Percentiles rank a stretch among this genome's conserved stretches.
Conservation (phyloP, 2,113 vertebrate genomes). For the Okapia johnstoni region DNA sequence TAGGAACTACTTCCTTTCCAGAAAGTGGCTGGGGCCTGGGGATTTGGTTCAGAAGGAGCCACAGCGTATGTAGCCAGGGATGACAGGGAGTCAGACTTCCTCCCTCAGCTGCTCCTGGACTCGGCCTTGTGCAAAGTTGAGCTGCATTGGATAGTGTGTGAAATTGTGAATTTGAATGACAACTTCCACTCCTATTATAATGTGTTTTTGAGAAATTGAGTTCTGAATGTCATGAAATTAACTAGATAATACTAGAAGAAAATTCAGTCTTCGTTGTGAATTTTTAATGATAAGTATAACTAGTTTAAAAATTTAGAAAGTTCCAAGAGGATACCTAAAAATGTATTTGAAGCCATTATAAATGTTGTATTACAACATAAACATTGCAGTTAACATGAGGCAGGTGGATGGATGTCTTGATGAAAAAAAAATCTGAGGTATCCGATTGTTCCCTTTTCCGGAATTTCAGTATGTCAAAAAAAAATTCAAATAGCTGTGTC, state of each 20-base stretch:
- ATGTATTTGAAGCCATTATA: background rate
- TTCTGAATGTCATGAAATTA: background rate
- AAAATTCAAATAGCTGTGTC: background rate
- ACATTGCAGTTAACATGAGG: background rate
- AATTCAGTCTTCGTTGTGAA: background rate
- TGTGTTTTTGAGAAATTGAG: background rate
- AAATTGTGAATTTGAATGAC: background rate
- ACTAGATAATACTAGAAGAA: background rate
- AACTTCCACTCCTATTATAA: background rate
- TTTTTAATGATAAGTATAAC: background rate
- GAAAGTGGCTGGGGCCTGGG: background rate
- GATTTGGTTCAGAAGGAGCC: background rate
- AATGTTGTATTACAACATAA: background rate
- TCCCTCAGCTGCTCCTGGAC: background rate
- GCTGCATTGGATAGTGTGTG: background rate
- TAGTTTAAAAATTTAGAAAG: background rate
- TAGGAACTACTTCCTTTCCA: background rate
- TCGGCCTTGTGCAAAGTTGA: background rate
- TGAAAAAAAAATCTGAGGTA: background rate
- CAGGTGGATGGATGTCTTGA: background rate
- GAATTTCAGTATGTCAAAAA: background rate
- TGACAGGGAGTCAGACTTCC: background rate
- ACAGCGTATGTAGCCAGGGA: background rate
- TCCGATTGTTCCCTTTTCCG: background rate
- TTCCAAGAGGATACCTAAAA: background rate